A percentile compares a stretch with the other conserved stretches of the same genome.
Conservation (phyloP, 2,888 invertebrate genomes). For the Cynaeus angustus region DNA sequence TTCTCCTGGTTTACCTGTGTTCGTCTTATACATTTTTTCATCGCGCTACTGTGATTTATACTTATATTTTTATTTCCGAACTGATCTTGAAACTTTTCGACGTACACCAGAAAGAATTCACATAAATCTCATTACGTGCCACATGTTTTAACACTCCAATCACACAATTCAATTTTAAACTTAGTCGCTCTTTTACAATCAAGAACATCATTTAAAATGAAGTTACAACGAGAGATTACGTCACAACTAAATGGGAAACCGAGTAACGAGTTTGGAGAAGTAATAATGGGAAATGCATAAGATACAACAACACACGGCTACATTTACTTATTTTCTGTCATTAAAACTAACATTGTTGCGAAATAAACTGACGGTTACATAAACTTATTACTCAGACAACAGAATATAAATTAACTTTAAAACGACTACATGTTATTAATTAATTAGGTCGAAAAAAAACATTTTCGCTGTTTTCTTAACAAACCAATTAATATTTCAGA, state of each 20-base stretch:
- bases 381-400: not conserved
- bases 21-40: constrained; percentile 22
- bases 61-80: constrained; percentile 40
- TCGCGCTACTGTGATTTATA: constrained; percentile 39
- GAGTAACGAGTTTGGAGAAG: constrained; percentile 3
- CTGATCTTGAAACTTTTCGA: constrained; percentile 21
- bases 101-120: constrained; percentile 11
- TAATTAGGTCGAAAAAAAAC: too few relatives aligned
- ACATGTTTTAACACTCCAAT: constrained; percentile 6
- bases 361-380: not conserved
- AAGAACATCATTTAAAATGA: not conserved
- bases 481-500: too few relatives aligned
- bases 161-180: not conserved
- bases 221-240: not conserved
- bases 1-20: constrained; percentile 45
- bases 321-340: not conserved
- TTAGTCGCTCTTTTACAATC: not conserved
- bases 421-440: too few relatives aligned
- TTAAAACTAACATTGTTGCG: not conserved
- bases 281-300: constrained; percentile 4
- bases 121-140: constrained; percentile 10
- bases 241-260: not conserved
- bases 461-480: too few relatives aligned
- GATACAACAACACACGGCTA: not conserved
- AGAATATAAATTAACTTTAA: too few relatives aligned